Conservation (phyloP, 2,113 vertebrate genomes). For the Sphyrna mokarran region DNA sequence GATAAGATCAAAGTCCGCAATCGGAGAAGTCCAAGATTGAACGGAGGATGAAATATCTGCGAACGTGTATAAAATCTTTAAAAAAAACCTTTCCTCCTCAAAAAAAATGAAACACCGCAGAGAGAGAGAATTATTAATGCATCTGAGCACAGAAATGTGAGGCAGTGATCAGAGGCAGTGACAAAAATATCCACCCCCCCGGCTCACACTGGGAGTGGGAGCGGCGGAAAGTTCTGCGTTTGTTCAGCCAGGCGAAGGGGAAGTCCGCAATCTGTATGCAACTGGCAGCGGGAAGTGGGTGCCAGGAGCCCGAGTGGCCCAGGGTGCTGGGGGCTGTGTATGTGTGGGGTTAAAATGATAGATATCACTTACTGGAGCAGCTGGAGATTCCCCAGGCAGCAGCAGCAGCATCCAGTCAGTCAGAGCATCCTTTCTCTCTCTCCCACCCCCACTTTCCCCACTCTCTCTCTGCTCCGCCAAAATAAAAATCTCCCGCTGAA, state of each 20-base stretch:
- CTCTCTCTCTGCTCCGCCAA: too few species aligned
- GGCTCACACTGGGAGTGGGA: not conserved
- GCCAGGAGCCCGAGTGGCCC: not conserved
- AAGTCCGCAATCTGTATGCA: constrained; percentile 31
- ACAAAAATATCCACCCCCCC: not conserved
- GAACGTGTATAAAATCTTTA: not conserved
- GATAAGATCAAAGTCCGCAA: not conserved
- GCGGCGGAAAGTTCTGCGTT: constrained; percentile 8
- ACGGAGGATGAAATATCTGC: not conserved
- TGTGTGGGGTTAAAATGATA: not conserved
- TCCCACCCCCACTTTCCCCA: not conserved
- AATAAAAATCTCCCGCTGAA: not conserved
- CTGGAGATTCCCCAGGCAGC: constrained; percentile 26
- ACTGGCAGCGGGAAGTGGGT: constrained; percentile 7
- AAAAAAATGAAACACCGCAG: not conserved
- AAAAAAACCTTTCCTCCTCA: not conserved
- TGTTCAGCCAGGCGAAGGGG: not conserved
- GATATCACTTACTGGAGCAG: constrained; percentile 1
- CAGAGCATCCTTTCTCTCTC: not conserved
- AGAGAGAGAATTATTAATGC: not conserved
- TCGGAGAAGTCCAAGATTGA: not conserved
- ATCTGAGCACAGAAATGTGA: not conserved
- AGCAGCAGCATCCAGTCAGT: constrained; percentile 4
- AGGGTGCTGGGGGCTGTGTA: not conserved
- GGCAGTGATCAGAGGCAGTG: not conserved